Percentiles rank a stretch among this genome's conserved stretches.
These are phyloP conservation scores for Ploceus nigricollis DNA, from an alignment of 2,113 vertebrate species.

Conservation along the genomic window DNA sequence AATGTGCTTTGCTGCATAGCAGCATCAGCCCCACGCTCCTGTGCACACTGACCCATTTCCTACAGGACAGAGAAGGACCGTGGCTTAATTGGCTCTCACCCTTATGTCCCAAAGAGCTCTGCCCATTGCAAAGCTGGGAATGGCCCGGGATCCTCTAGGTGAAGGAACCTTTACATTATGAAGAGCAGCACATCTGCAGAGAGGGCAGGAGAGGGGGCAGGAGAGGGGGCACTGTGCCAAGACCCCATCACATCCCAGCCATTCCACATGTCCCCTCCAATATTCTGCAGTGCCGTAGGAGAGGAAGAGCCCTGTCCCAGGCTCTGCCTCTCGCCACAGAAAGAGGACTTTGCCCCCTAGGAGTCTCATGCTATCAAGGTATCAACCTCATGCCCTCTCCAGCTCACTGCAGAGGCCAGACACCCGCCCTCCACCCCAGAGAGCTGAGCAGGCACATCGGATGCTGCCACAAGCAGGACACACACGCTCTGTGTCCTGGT, in stretches of 20 bases:
- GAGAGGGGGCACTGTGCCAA: neutral
- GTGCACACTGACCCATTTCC: neutral
- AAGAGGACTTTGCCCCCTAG: neutral
- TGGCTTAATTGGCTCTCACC: neutral
- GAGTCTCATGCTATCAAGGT: neutral
- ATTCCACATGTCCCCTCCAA: neutral
- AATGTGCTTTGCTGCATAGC: neutral
- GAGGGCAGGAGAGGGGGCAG: neutral
- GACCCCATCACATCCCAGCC: neutral
- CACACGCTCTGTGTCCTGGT: rapidly evolving
- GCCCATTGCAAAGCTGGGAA: neutral
- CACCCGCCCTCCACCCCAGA: rapidly evolving
- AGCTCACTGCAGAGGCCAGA: neutral
- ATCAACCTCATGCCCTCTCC: neutral
- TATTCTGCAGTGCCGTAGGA: neutral
- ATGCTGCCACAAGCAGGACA: neutral
- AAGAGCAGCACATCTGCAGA: neutral
- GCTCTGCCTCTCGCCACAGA: neutral
- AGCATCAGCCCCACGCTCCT: neutral
- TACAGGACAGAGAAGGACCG: neutral
- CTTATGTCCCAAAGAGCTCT: neutral
- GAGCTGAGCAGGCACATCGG: neutral
- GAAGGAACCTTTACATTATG: neutral
- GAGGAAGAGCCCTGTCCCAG: neutral
- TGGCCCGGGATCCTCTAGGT: neutral